Base-by-base conservation (phyloP, 2,797 vertebrate species). In the Pipistrellus pipistrellus region DNA sequence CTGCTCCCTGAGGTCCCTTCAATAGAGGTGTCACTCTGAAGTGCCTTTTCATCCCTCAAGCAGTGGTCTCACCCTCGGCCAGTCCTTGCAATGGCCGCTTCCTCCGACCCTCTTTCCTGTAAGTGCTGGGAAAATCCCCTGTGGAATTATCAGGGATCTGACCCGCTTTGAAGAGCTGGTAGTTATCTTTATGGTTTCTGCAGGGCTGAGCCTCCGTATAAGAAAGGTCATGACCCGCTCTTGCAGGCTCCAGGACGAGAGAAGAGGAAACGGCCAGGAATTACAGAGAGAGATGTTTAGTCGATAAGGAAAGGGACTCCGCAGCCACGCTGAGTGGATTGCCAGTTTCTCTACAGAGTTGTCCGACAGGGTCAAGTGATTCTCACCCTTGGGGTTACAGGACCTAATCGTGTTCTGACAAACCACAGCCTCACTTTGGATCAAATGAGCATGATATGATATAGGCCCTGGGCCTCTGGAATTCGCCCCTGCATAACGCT, bases 151-250 rank as follows among this genome's bases (percentile, higher is more conserved):
- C 86, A 76, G 89, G 80, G 81, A 71, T 92, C 84, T 41, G 55
- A 10, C 10, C 3, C 2, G 41, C 95, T 97, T 95, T 96, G 94
- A 97, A 95, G 91, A 84, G 89, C 72, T 75, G 68, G 14, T 0
- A 0, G 51, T 96, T 94, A 96, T 96, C 97, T 96, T 83, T 85
- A 90, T 38, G 85, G 91, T 82, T 85, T 83, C 88, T 44, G 57
- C 48, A 46, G 57, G 88, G 30, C 77, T 53, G 57, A 82, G 85
- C 71, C 64, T 53, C 48, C 62, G 44, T 80, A 11, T 85, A 88
- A 91, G 91, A 94, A 94, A 97, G 94, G 93, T 96, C 94, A 0
- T 15, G 93, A 95, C 95, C 96, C 90, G 53, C 77, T 89, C 94
- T 88, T 92, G 57, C 64, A 91, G 68, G 17, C 91, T 91, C 93